Evolutionary conservation across 2,888 invertebrate species (phyloP), one percentile per base, ranked within the genome.

Genomic region (Priocnemis perturbator): DNA sequence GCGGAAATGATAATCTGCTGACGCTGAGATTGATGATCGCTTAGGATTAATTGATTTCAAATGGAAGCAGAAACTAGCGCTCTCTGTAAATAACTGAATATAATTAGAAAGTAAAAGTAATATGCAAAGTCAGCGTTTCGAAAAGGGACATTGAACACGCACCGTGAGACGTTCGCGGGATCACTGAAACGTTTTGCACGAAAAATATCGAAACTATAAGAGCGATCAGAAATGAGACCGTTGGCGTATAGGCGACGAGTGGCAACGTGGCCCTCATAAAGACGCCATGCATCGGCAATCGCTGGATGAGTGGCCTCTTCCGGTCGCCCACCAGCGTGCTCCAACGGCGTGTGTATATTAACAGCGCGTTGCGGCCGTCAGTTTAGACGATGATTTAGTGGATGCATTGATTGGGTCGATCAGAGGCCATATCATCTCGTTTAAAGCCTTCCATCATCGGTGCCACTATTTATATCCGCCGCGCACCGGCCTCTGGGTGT

Each of bases 361-460:
- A 85, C 83, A 82, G 81, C 79, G 81, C 81, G 86, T 85, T 86
- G 84, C 81, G 82, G 81, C 85, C 85, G 88, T 87, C 87, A 88
- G 85, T 86, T 87, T 88, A 88, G 87, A 88, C 88, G 88, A 88
- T 88, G 88, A 88, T 88, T 88, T 88, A 88, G 86, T 88, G 85
- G 86, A 88, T 83, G 86, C 88, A 88, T 88, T 89, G 88, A 88
- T 89, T 88, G 87, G 86, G 86, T 86, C 87, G 87, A 87, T 87
- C 88, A 87, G 85, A 83, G 86, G 86, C 87, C 87, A 85, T 87
- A 88, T 87, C 86, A 86, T 88, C 87, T 86, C 85, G 85, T 88
- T 88, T 87, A 86, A 82, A 81, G 83, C 81, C 86, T 88, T 85
- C 84, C 87, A 87, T 87, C 88, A 88, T 88, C 85, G 85, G 86